These are phyloP conservation scores for Pelodiscus sinensis DNA, from an alignment of 2,113 vertebrate species.

Conservation along the genomic window DNA sequence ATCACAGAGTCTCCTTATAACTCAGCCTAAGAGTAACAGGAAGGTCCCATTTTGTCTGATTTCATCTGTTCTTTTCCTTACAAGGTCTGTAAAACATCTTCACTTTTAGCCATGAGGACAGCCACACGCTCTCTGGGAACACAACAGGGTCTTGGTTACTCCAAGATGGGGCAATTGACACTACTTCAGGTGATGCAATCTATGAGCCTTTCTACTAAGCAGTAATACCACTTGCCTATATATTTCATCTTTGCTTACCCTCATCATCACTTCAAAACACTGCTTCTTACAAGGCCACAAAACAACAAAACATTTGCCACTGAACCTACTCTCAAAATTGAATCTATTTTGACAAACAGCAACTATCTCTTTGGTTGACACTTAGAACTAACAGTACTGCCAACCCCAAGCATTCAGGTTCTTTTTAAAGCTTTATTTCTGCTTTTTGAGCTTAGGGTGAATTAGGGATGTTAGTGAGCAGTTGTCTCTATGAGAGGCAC, in stretches of 20 bases:
- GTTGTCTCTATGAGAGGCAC: too few species aligned
- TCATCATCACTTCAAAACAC: background rate
- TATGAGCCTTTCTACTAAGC: background rate
- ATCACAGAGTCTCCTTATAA: background rate
- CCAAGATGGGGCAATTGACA: background rate
- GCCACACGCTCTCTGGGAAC: background rate
- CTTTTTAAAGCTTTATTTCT: background rate
- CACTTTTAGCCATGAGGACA: background rate
- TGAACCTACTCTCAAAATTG: background rate
- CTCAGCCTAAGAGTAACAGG: background rate
- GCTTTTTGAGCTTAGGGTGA: background rate
- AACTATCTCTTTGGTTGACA: background rate
- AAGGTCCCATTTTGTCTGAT: background rate
- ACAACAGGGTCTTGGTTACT: background rate
- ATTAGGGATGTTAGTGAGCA: background rate
- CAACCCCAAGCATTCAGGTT: background rate
- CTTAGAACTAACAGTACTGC: background rate
- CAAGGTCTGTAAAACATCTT: background rate
- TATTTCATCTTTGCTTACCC: too few species aligned
- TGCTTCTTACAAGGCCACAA: background rate
- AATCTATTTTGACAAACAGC: background rate
- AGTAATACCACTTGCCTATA: background rate
- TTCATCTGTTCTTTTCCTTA: background rate
- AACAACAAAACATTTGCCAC: background rate
- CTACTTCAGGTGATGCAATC: background rate